A percentile compares a stretch with the other conserved stretches of the same genome.
Conservation (phyloP, 2,113 vertebrate genomes). For the Charadrius vociferus region DNA sequence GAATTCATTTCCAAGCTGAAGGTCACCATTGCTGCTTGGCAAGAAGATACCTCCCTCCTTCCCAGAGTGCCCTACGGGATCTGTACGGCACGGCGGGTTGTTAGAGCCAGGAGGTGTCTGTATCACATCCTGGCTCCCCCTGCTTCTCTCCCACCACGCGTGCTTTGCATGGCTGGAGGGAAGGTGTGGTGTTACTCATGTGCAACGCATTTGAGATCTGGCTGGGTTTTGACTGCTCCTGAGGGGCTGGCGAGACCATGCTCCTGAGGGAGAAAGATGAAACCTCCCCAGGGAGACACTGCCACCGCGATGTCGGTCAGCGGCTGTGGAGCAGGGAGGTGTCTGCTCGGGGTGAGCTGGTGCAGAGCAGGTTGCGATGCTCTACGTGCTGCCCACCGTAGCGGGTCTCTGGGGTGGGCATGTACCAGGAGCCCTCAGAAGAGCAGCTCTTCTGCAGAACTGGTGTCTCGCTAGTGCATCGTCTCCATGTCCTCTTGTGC, state of each 20-base stretch:
- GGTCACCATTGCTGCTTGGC: background rate
- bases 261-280: background rate
- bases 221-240: background rate
- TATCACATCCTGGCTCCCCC: background rate
- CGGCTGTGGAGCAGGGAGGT: background rate
- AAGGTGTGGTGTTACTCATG: background rate
- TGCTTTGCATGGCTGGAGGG: background rate
- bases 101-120: background rate
- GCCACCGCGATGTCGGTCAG: fast-evolving
- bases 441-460: background rate
- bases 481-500: fast-evolving
- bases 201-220: fast-evolving
- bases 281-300: background rate
- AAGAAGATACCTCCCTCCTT: background rate
- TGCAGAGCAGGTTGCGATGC: background rate
- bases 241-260: fast-evolving
- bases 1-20: background rate
- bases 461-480: fast-evolving
- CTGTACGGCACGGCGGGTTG: background rate
- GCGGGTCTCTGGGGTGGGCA: background rate
- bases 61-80: fast-evolving
- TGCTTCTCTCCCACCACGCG: fast-evolving
- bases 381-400: fast-evolving
- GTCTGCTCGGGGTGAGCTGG: background rate
- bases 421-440: fast-evolving